Evolutionary conservation across 2,888 invertebrate species (phyloP).

Genomic region (Mythimna vitellina): DNA sequence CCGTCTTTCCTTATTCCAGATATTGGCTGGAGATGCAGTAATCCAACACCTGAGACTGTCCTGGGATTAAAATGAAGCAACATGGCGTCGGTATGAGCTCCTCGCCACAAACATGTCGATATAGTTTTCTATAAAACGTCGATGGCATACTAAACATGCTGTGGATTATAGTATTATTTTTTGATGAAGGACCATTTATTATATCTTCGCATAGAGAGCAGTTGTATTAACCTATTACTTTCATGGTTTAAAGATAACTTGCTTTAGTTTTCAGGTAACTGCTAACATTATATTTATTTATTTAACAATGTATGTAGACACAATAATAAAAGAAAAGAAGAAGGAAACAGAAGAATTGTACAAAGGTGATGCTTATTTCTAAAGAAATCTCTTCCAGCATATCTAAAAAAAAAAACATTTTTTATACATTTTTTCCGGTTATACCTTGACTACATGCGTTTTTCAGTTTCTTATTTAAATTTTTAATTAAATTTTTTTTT

Average conservation of each 20-base stretch:
- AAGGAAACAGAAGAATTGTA: too few species aligned
- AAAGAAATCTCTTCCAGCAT: too few species aligned
- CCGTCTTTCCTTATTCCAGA: slow-evolving; percentile 54
- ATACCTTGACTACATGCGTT: background rate
- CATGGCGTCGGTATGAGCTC: slow-evolving; percentile 50
- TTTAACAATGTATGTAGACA: too few species aligned
- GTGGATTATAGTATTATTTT: slow-evolving; percentile 13
- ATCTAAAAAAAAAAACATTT: too few species aligned
- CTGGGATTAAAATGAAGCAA: slow-evolving; percentile 65
- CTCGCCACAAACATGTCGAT: slow-evolving; percentile 55
- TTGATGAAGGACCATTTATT: slow-evolving; percentile 3
- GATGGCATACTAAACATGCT: slow-evolving; percentile 47
- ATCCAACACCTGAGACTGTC: slow-evolving; percentile 72
- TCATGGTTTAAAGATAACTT: background rate
- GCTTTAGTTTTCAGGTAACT: background rate
- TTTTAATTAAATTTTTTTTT: background rate
- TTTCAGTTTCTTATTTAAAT: background rate
- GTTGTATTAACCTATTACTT: background rate
- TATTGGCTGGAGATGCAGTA: slow-evolving; percentile 66
- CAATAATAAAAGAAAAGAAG: too few species aligned
- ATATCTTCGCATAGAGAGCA: background rate
- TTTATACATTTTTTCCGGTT: background rate
- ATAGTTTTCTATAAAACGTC: slow-evolving; percentile 23
- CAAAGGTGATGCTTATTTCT: too few species aligned
- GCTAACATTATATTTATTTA: background rate